Base-by-base conservation (phyloP, 2,797 vertebrate genomes). In the Rhyacichthys aspro region DNA sequence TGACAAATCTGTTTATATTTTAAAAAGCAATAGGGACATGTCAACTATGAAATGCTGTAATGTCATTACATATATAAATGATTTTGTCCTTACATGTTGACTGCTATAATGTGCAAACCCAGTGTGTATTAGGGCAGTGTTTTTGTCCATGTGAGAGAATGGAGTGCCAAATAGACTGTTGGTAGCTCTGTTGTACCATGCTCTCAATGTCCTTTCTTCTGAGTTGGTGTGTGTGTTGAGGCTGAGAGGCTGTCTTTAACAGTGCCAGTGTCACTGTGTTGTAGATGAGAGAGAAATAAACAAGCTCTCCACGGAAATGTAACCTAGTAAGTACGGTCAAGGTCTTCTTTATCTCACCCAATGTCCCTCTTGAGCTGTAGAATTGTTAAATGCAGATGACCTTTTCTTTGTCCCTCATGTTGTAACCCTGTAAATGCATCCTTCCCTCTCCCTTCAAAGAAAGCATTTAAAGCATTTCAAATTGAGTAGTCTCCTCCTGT, bases 181-280 rank as follows among this genome's bases (percentile, higher is more conserved):
- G 84, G 69, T 69, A 55, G 86, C 72, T 72, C 60, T 76, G 78
- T 68, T 79, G 56, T 78, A 37, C 79, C 23, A 81, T 85, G 77
- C 74, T 83, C 76, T 86, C 33, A 82, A 69, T 84, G 80, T 88
- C 49, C 62, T 88, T 80, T 89, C 66, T 82, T 71, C 63, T 81
- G 84, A 84, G 84, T 89, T 88, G 79, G 79, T 92, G 90, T 93
- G 52, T 77, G 74, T 76, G 66, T 55, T 67, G 70, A 72, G 64
- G 69, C 63, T 90, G 88, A 89, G 92, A 91, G 91, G 92, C 90
- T 93, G 93, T 94, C 91, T 94, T 95, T 94, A 92, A 93, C 92
- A 93, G 93, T 93, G 93, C 88, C 93, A 95, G 94, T 94, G 93
- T 95, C 91, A 94, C 95, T 97, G 93, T 96, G 94, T 95, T 95